Evolutionary conservation across 2,113 vertebrate species (phyloP).

Genomic region (Mus spicilegus): DNA sequence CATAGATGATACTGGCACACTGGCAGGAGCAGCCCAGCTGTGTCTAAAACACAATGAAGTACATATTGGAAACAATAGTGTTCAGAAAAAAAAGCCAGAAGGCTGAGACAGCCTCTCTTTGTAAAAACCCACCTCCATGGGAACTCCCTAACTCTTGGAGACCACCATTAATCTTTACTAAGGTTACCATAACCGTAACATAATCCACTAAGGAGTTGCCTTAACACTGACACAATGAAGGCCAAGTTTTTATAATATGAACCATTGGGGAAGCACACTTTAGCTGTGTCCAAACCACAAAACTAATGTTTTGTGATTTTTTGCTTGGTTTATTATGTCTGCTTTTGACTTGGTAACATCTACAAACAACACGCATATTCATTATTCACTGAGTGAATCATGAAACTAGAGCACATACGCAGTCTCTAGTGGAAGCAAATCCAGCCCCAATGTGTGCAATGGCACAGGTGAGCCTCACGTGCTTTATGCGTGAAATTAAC

Average conservation of each 20-base stretch:
- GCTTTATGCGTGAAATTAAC: not conserved
- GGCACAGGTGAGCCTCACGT: not conserved
- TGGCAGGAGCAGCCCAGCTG: too few relatives aligned
- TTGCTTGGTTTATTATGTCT: not conserved
- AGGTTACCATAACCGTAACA: not conserved
- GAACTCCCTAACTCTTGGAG: not conserved
- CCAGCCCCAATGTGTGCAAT: not conserved
- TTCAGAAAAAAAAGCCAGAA: not conserved
- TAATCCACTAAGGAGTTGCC: not conserved
- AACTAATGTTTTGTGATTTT: not conserved
- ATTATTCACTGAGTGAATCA: not conserved
- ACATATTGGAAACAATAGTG: not conserved
- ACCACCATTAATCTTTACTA: not conserved
- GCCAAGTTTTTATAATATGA: not conserved
- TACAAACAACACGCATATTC: not conserved
- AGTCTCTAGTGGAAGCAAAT: not conserved
- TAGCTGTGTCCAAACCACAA: not conserved
- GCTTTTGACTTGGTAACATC: not conserved
- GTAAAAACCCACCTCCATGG: too few relatives aligned
- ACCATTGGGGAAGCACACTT: not conserved
- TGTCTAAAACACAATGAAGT: not conserved
- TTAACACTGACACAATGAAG: not conserved
- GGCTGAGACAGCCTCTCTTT: not conserved
- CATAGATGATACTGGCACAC: not conserved
- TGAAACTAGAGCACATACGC: not conserved